Conservation (phyloP, 2,888 invertebrate species). For the Drosophila barbarae region DNA sequence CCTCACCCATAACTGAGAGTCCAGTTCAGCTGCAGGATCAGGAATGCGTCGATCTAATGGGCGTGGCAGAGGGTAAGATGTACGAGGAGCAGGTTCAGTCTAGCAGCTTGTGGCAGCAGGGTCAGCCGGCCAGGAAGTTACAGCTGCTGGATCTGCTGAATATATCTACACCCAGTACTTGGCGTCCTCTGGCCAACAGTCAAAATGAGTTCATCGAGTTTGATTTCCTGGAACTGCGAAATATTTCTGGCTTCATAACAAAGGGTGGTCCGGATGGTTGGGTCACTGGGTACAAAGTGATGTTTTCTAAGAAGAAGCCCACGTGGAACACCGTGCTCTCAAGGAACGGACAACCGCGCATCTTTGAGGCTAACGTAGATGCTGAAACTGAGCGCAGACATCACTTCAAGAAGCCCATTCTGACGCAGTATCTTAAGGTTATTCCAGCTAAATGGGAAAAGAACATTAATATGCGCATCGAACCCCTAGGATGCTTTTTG, state of each 20-base stretch:
- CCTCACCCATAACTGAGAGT: constrained; percentile 50
- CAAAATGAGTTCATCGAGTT: constrained; percentile 87
- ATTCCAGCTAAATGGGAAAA: constrained; percentile 87
- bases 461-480: constrained; percentile 86
- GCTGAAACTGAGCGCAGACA: constrained; percentile 82
- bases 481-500: constrained; percentile 89
- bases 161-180: constrained; percentile 80
- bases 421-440: constrained; percentile 86
- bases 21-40: constrained; percentile 31
- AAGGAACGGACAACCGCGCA: constrained; percentile 80
- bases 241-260: constrained; percentile 88
- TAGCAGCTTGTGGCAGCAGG: constrained; percentile 76
- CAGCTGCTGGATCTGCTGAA: constrained; percentile 75
- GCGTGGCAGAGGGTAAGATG: constrained; percentile 84
- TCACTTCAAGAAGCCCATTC: constrained; percentile 86
- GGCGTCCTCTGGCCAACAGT: constrained; percentile 85
- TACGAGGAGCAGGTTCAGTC: constrained; percentile 83
- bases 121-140: constrained; percentile 66
- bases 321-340: constrained; percentile 87
- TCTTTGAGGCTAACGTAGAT: constrained; percentile 88
- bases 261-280: constrained; percentile 86
- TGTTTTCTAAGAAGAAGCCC: constrained; percentile 86
- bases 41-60: constrained; percentile 87
- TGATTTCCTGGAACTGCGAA: constrained; percentile 87
- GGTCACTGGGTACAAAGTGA: constrained; percentile 87